Conservation (phyloP, 2,113 vertebrate species). For the Nyctereutes procyonoides region DNA sequence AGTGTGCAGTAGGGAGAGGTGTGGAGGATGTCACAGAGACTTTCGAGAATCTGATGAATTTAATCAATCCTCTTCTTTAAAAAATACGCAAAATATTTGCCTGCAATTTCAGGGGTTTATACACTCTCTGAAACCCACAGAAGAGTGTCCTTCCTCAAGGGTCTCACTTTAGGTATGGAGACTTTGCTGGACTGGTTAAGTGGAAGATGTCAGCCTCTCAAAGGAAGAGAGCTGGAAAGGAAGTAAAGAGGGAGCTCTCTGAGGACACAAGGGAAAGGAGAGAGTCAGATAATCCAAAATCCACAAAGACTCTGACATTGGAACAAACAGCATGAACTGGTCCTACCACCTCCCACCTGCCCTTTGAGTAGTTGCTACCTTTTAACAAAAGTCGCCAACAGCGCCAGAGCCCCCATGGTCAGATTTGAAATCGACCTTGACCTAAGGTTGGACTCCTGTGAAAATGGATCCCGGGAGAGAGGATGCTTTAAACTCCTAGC, state of each 20-base stretch:
- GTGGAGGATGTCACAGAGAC: neutral
- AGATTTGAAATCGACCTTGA: neutral
- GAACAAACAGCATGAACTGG: neutral
- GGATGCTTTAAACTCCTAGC: neutral
- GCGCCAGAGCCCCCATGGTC: neutral
- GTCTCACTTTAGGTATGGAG: neutral
- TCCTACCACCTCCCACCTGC: too few species aligned
- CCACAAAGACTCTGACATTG: neutral
- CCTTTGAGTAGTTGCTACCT: neutral
- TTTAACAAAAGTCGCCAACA: neutral
- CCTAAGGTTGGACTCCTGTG: neutral
- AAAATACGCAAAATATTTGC: neutral
- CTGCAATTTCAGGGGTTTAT: neutral
- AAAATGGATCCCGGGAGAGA: neutral
- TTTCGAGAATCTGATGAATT: slow-evolving; percentile 31
- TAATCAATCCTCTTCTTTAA: slow-evolving; percentile 39
- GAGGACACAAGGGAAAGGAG: neutral
- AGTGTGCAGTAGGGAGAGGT: too few species aligned
- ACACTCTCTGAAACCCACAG: neutral
- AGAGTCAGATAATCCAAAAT: neutral
- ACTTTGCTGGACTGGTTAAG: neutral
- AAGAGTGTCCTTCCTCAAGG: neutral
- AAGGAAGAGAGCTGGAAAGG: neutral
- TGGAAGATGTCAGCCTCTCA: neutral
- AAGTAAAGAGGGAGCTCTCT: neutral